phyloP scores from a whole-genome alignment of 2,888 invertebrate genomes.

The Ceramica pisi region DNA sequence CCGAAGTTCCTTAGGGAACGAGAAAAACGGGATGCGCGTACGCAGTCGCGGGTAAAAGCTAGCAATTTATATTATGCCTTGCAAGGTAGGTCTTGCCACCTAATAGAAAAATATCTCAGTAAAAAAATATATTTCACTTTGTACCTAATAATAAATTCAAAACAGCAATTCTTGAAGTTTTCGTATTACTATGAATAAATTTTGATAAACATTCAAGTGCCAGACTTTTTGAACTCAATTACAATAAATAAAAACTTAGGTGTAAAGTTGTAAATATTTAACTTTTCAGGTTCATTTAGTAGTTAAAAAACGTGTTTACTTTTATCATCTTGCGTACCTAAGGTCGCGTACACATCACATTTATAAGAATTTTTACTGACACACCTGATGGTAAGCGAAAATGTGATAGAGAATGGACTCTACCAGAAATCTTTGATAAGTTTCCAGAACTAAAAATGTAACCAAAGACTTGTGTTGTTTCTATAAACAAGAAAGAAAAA shows the following conservation, averaged over 20 bases:
- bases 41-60: too few species aligned
- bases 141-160: constrained; percentile 19
- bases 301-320: neutral
- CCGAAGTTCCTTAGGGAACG: too few species aligned
- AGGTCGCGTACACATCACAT: too few species aligned
- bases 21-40: too few species aligned
- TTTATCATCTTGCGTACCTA: neutral
- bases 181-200: constrained; percentile 41
- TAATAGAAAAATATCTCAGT: neutral
- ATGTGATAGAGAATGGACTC: too few species aligned
- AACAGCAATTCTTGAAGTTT: constrained; percentile 43
- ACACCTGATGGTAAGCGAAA: too few species aligned
- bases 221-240: constrained; percentile 43
- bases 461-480: too few species aligned
- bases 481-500: too few species aligned
- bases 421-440: too few species aligned
- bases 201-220: constrained; percentile 32
- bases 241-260: constrained; percentile 38
- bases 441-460: too few species aligned
- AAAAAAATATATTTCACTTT: constrained; percentile 15
- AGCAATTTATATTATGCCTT: neutral
- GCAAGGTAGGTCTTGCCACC: neutral
- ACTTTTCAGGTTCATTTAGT: constrained; percentile 19
- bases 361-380: too few species aligned
- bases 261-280: constrained; percentile 34